phyloP scores from a whole-genome alignment of 1,140 invertebrate species.

The Penaeus vannamei region DNA sequence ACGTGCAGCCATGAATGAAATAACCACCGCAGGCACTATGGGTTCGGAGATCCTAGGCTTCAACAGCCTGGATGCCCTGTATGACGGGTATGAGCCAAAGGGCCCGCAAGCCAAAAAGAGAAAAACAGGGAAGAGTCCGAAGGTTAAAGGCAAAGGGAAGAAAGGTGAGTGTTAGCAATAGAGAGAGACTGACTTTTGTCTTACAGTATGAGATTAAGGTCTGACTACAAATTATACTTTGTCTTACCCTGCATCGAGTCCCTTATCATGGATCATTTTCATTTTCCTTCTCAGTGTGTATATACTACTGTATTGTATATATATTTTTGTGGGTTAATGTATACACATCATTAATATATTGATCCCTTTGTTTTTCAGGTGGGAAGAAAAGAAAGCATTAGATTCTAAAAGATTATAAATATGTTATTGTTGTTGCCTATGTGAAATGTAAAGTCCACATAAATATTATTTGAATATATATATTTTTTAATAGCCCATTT shows the following conservation, averaged over 20 bases:
- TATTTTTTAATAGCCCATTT: too few species aligned
- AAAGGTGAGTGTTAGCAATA: conserved; percentile 29
- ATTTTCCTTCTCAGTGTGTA: too few species aligned
- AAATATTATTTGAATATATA: too few species aligned
- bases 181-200: neutral
- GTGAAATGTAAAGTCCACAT: too few species aligned
- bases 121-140: conserved; percentile 4
- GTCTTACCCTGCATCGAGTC: too few species aligned
- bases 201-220: neutral
- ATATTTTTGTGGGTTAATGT: neutral
- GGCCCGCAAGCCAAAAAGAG: neutral
- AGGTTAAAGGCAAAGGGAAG: conserved; percentile 41
- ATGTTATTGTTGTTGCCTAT: too few species aligned
- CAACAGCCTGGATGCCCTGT: conserved; percentile 37
- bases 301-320: neutral
- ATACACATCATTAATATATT: neutral
- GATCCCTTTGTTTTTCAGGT: neutral
- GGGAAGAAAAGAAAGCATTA: neutral
- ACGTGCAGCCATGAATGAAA: conserved; percentile 17
- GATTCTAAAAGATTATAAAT: neutral
- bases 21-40: conserved; percentile 53
- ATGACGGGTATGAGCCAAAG: conserved; percentile 21
- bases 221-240: neutral
- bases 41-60: conserved; percentile 43
- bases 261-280: too few species aligned